phyloP scores from a whole-genome alignment of 2,113 vertebrate genomes.

The Grammomys surdaster region DNA sequence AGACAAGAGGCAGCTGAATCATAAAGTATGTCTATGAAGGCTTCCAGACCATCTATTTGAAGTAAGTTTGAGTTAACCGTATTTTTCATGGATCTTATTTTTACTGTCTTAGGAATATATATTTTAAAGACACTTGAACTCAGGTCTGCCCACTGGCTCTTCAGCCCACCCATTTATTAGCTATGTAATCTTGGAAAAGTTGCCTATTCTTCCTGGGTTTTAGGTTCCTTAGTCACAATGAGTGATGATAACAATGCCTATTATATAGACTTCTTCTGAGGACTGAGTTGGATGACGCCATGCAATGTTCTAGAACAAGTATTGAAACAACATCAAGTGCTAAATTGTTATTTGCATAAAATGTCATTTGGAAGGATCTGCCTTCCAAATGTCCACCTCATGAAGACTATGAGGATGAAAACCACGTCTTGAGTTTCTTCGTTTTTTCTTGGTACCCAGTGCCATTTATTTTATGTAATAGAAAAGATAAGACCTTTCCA shows the following conservation, averaged over 20 bases:
- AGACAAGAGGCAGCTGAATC: neutral
- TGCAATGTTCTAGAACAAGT: neutral
- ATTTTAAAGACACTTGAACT: neutral
- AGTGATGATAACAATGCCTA: neutral
- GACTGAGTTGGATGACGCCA: neutral
- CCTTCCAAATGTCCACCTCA: neutral
- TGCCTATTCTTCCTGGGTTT: neutral
- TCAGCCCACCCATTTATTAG: neutral
- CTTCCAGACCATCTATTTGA: neutral
- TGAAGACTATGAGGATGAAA: constrained; percentile 1
- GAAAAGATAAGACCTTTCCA: constrained; percentile 1
- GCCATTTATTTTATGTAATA: neutral
- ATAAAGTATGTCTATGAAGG: neutral
- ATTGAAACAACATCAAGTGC: neutral
- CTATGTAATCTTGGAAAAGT: neutral
- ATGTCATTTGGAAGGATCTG: neutral
- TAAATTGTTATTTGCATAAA: constrained; percentile 2
- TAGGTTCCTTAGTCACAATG: neutral
- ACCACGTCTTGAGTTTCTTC: neutral
- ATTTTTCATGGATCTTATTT: neutral
- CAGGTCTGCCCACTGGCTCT: neutral
- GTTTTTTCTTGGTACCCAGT: neutral
- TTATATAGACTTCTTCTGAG: neutral
- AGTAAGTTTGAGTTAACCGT: neutral
- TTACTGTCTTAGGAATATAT: neutral